Conservation (phyloP, 2,888 invertebrate genomes). For the Geotrupes spiniger region DNA sequence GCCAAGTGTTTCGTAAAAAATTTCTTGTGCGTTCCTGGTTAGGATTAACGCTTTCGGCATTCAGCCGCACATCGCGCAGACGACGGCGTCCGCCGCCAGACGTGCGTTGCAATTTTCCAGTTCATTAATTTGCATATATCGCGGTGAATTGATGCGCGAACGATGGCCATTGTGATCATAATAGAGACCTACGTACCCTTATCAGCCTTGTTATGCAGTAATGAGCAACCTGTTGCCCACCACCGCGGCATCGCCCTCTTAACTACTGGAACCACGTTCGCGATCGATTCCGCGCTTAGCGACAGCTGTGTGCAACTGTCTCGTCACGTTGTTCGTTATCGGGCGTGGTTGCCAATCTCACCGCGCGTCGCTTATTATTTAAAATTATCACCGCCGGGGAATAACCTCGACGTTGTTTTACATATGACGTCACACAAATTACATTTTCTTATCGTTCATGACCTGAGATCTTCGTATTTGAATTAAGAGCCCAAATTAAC, state of each 20-base stretch:
- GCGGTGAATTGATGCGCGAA: constrained; percentile 10
- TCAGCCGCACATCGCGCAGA: no score
- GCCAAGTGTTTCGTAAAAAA: no score
- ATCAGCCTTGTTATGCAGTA: constrained; percentile 19
- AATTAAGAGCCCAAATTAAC: no score
- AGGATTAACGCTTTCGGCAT: no score
- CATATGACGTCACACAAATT: background rate
- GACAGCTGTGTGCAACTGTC: constrained; percentile 16
- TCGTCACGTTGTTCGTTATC: constrained; percentile 6
- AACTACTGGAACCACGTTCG: background rate
- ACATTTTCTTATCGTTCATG: background rate
- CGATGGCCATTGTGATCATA: constrained; percentile 18
- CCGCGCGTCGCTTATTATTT: constrained; percentile 1
- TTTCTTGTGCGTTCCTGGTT: no score
- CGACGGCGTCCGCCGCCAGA: no score
- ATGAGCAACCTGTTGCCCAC: constrained; percentile 24
- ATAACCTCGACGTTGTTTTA: background rate
- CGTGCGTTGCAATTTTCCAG: no score
- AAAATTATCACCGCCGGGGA: background rate
- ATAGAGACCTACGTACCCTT: constrained; percentile 15
- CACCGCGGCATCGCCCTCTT: constrained; percentile 8
- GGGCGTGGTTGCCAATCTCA: constrained; percentile 13
- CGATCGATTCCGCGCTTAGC: constrained; percentile 22
- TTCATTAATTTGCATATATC: background rate
- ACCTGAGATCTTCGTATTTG: no score